A percentile compares a stretch with the other conserved stretches of the same genome.
Evolutionary conservation across 2,888 invertebrate species (phyloP).

Genomic region (Macrophya alboannulata): DNA sequence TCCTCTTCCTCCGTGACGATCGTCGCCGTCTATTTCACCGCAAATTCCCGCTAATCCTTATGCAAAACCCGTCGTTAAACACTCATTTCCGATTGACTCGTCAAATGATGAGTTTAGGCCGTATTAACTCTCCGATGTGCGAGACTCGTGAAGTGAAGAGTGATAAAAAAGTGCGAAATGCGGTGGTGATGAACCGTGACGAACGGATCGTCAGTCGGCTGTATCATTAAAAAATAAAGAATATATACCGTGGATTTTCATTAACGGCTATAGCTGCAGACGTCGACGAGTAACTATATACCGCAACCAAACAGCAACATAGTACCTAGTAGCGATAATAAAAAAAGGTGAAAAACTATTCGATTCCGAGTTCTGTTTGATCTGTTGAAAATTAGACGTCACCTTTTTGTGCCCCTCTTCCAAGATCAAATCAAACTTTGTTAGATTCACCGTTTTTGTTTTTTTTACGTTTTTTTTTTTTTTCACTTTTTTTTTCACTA

Average conservation of each 20-base stretch:
- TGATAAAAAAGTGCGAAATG: constrained; percentile 42
- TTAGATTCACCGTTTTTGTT: constrained; percentile 3
- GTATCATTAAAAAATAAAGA: constrained; percentile 45
- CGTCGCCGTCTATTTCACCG: not conserved
- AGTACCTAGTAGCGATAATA: not conserved
- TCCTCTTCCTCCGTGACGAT: not conserved
- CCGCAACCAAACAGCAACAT: too few relatives aligned
- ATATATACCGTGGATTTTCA: constrained; percentile 35
- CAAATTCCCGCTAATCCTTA: not conserved
- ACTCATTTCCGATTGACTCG: constrained; percentile 34
- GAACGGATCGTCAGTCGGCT: constrained; percentile 38
- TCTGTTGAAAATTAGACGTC: constrained; percentile 54
- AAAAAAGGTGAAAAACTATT: not conserved
- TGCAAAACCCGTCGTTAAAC: not conserved
- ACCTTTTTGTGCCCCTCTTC: constrained; percentile 40
- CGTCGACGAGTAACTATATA: not conserved
- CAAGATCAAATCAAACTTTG: constrained; percentile 43
- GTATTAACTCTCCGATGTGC: too few relatives aligned
- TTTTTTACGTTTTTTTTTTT: not conserved
- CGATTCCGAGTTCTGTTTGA: constrained; percentile 46
- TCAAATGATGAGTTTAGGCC: not conserved
- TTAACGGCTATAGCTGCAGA: constrained; percentile 17
- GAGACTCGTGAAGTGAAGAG: not conserved
- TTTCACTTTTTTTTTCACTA: not conserved
- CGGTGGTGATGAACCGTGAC: constrained; percentile 25